Percentiles rank a stretch among this genome's conserved stretches.
Conservation (phyloP, 2,113 vertebrate species). For the Dolichallabes microphthalmus region DNA sequence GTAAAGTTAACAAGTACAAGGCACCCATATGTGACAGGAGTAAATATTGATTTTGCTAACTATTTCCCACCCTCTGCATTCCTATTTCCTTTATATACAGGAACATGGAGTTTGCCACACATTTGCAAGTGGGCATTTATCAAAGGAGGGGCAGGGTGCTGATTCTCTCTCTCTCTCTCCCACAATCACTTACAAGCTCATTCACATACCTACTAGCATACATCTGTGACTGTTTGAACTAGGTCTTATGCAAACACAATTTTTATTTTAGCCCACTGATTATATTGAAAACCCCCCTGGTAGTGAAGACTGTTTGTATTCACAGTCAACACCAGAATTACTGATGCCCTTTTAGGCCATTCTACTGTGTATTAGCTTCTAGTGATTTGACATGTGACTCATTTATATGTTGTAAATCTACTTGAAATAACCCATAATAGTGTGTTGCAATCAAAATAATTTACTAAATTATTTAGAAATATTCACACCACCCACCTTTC, state of each 20-base stretch:
- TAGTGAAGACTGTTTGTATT: background rate
- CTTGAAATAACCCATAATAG: background rate
- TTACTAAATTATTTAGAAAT: background rate
- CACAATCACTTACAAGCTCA: constrained; percentile 19
- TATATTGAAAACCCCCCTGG: constrained; percentile 15
- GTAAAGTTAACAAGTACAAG: background rate
- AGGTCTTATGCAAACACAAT: constrained; percentile 54
- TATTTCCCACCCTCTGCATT: constrained; percentile 61
- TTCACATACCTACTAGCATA: constrained; percentile 43
- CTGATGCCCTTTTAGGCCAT: background rate
- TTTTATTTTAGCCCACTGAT: constrained; percentile 66
- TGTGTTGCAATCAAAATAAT: background rate
- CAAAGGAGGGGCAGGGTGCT: constrained; percentile 68
- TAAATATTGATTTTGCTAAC: constrained; percentile 26
- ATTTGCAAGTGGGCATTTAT: constrained; percentile 69
- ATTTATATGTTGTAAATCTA: background rate
- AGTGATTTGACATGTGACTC: background rate
- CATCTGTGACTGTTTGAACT: constrained; percentile 56
- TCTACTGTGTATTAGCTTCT: background rate
- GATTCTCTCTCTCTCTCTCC: constrained; percentile 1
- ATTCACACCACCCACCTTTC: background rate
- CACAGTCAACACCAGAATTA: background rate
- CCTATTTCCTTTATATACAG: constrained; percentile 18
- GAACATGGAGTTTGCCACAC: constrained; percentile 48
- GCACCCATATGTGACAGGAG: background rate